Base-by-base conservation (phyloP, 2,888 invertebrate species). In the Dione juno region DNA sequence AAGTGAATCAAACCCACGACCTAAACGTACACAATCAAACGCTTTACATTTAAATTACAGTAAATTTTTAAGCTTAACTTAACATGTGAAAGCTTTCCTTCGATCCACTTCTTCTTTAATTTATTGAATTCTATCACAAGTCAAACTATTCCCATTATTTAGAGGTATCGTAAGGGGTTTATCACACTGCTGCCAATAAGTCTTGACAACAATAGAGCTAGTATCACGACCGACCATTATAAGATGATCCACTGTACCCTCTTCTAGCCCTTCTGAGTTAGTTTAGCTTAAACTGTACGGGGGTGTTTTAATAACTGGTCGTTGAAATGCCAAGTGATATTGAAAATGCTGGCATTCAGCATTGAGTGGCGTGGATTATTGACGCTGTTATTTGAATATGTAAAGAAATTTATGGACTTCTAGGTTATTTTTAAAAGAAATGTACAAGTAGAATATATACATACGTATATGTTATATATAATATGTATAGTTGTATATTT, bases 331-430 rank as follows among this genome's bases (percentile, higher is more conserved):
- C 80, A 78, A 77, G 72, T 72, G 75, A 79, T 85, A 87, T 86
- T 86, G 83, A 78, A 84, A 82, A 83, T 82, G 79, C 78, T 74
- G 77, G 81, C 76, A 85, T 84, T 83, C 80, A 74, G 78, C 78
- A 80, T 79, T 80, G 79, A 81, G 76, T 80, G 75, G 74, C 69
- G 71, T 69, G 76, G 75, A 76, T 64, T 69, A 70, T 71, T 68
- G 63, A 37, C 63, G 41, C 41, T 28, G 35, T 13, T 14, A 35
- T 69, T 43, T 41, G 35, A 64, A 50, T 50, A 52, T 58, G 19
- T 58, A 19, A 58, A 37, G 37, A 37, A 16, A 37, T 67, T 58
- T 58, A 45, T 40, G n/a, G 3, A 7, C 8, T 19, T 13, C 19
- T 41, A n/a, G 37, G 35, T 52, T 41, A 35, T 64, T 64, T 37